These are phyloP conservation scores for Ametastegia equiseti DNA, from an alignment of 2,888 invertebrate genomes.

Conservation along the genomic window DNA sequence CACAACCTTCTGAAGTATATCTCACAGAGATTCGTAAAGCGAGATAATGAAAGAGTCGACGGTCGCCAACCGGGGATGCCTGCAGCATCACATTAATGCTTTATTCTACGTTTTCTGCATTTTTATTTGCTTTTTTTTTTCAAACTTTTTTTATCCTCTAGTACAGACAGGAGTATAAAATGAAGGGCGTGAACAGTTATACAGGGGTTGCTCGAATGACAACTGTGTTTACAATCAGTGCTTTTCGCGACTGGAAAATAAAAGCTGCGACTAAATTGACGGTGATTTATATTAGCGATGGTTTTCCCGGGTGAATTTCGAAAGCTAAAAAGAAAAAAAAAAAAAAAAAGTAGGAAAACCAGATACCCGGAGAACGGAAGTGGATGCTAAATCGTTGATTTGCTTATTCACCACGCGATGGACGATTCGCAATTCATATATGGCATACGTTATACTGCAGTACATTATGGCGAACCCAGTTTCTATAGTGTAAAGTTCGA, in stretches of 20 bases:
- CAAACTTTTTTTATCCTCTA: not conserved
- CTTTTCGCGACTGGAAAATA: not conserved
- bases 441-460: no score
- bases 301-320: not conserved
- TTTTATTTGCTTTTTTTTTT: not conserved
- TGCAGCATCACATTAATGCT: no score
- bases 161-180: not conserved
- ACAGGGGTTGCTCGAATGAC: not conserved
- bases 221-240: not conserved
- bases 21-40: not conserved
- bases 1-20: not conserved
- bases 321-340: not conserved
- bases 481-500: not conserved
- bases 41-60: slow-evolving; percentile 39
- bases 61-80: no score
- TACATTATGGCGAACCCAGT: not conserved
- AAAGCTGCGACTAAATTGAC: not conserved
- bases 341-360: no score
- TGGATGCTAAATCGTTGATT: not conserved
- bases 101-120: no score
- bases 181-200: not conserved
- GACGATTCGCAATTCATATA: no score
- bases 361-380: no score
- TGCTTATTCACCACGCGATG: no score
- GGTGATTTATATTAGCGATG: not conserved